Percentiles rank a stretch among this genome's conserved stretches.
Conservation (phyloP, 2,797 vertebrate species). For the Tamandua tetradactyla region DNA sequence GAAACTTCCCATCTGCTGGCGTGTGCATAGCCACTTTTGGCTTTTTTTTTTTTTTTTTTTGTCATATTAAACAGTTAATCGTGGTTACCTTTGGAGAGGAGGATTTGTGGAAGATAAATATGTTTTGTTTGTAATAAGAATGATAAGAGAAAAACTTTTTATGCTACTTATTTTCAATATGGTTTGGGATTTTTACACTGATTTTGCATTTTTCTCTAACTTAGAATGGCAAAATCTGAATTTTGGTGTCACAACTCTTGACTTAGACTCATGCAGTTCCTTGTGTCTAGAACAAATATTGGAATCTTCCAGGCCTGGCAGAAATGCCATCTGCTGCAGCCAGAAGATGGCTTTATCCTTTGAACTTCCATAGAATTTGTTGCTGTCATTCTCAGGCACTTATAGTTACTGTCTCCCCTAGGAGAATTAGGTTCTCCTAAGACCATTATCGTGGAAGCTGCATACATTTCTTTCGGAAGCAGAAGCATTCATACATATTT, state of each 20-base stretch:
- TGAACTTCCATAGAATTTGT: not conserved
- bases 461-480: constrained; percentile 1
- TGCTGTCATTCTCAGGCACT: not conserved
- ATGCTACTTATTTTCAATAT: not conserved
- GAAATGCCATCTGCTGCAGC: not conserved
- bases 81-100: not conserved
- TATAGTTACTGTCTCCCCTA: not conserved
- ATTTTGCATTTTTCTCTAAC: not conserved
- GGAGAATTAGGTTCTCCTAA: not conserved
- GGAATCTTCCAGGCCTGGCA: not conserved
- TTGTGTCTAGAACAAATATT: not conserved
- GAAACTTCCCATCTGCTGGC: not conserved
- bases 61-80: not conserved
- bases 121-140: not conserved
- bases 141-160: not conserved
- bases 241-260: not conserved
- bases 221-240: not conserved
- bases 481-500: not conserved
- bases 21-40: not conserved
- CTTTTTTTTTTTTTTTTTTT: constrained; percentile 7
- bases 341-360: not conserved
- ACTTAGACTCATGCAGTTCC: not conserved
- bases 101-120: not conserved
- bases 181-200: not conserved
- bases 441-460: not conserved